Evolutionary conservation across 2,113 vertebrate genomes (phyloP), one percentile per base, ranked within the genome.

Genomic region (Aythya baeri): DNA sequence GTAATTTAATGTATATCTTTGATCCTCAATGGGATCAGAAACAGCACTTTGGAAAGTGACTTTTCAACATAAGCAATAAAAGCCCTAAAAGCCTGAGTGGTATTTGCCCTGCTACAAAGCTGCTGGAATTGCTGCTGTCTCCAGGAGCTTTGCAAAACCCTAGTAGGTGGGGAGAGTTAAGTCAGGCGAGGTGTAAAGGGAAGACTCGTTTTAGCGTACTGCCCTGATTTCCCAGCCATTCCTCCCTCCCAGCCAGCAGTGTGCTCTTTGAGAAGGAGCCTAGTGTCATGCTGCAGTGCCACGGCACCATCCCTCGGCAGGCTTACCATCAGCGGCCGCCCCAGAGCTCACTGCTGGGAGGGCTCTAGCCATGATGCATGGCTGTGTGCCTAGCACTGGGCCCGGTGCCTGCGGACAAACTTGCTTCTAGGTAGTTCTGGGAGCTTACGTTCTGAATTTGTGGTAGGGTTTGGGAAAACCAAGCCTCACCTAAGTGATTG

Each of bases 1-100:
- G 32, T 91, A 78, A 93, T 93, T 90, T 91, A 91, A 77, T 93
- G 65, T 72, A 8, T 90, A 78, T 86, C 85, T 93, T 92, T 89
- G 84, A 86, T 91, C 91, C 86, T 91, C 83, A 72, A 0, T 49
- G 54, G 93, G 26, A 83, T 86, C 88, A 89, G 66, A 93, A 95
- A 77, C 65, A 88, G 78, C 89, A 85, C 87, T 96, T 92, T 85
- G 29, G 71, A 89, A 68, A 77, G 63, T 83, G 63, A 81, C 72
- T 94, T 94, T 93, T 77, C 82, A 63, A 74, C 27, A 32, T 73
- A 85, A 89, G 38, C 78, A 63, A 66, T 89, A 87, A 92, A 93
- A 96, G 62, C 86, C 57, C 80, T 94, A 77, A 92, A 92, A 94
- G 21, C 77, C 44, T 75, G 38, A 86, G 72, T 0, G 0, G 21